These are phyloP conservation scores for Thamnaconus septentrionalis DNA, from an alignment of 2,113 vertebrate genomes.

Conservation along the genomic window DNA sequence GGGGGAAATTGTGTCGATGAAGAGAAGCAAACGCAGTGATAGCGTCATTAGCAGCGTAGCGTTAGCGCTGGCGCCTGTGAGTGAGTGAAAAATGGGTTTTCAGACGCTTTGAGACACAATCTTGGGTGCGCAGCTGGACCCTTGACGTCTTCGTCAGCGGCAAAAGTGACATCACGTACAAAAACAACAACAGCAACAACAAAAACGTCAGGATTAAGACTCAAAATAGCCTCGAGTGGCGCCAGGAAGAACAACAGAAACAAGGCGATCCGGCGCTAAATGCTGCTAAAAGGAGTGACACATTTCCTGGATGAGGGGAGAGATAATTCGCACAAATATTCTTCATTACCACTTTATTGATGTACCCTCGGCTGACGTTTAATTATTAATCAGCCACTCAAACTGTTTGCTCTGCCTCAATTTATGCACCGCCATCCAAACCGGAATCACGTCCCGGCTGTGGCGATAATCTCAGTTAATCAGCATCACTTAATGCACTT, in stretches of 20 bases:
- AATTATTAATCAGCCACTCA: conserved; percentile 74
- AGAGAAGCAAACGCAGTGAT: too few species aligned
- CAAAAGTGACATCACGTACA: too few species aligned
- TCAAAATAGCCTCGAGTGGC: too few species aligned
- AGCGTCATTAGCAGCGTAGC: too few species aligned
- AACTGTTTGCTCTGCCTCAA: conserved; percentile 65
- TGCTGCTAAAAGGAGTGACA: conserved; percentile 38
- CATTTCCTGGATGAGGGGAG: conserved; percentile 52
- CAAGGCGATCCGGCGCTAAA: background rate
- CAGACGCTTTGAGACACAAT: too few species aligned
- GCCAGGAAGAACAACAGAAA: too few species aligned
- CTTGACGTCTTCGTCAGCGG: too few species aligned
- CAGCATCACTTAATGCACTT: conserved; percentile 73
- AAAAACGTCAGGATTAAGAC: too few species aligned
- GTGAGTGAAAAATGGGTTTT: too few species aligned
- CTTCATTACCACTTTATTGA: conserved; percentile 73
- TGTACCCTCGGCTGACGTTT: conserved; percentile 70
- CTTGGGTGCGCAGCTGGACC: too few species aligned
- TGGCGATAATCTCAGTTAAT: conserved; percentile 74
- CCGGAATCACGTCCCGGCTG: conserved; percentile 67
- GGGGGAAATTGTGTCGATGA: background rate
- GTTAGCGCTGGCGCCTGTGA: too few species aligned
- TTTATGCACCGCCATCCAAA: conserved; percentile 67
- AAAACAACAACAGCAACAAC: too few species aligned
- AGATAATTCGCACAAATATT: conserved; percentile 62